These are phyloP conservation scores for Therioaphis trifolii DNA, from an alignment of 2,888 invertebrate species.

Conservation along the genomic window DNA sequence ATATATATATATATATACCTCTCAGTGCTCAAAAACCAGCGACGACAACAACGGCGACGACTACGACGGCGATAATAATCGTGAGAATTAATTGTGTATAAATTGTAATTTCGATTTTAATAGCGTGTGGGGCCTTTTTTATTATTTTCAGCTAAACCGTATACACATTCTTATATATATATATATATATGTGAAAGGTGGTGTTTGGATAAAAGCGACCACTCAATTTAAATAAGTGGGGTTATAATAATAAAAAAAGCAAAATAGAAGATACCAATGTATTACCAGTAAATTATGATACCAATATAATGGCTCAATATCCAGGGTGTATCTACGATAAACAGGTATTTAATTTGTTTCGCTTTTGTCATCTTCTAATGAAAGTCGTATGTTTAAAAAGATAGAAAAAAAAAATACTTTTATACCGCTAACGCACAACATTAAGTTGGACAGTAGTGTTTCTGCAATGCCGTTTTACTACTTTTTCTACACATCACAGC, in stretches of 20 bases:
- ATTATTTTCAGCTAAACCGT: slow-evolving; percentile 8
- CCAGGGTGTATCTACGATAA: neutral
- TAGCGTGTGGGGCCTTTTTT: slow-evolving; percentile 42
- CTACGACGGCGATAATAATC: slow-evolving; percentile 46
- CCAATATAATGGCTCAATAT: too few species aligned
- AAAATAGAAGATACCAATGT: too few species aligned
- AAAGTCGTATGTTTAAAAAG: neutral
- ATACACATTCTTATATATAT: too few species aligned
- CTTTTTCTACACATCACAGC: neutral
- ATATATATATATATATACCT: neutral
- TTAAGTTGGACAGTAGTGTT: too few species aligned
- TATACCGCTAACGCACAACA: too few species aligned
- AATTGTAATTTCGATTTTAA: slow-evolving; percentile 60
- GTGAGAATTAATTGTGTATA: slow-evolving; percentile 60
- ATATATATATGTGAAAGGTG: neutral
- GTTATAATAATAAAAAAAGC: neutral
- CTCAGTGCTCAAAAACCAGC: too few species aligned
- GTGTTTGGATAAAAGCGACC: slow-evolving; percentile 32
- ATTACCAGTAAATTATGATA: too few species aligned
- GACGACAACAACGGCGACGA: neutral
- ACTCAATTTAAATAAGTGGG: slow-evolving; percentile 16
- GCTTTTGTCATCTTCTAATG: slow-evolving; percentile 39
- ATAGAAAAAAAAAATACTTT: neutral
- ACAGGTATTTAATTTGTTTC: neutral
- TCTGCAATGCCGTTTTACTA: too few species aligned